Evolutionary conservation across 30 jellyfish, hydroid and myxozoan species (phyloP).

Genomic region (Chrysaora quinquecirrha): DNA sequence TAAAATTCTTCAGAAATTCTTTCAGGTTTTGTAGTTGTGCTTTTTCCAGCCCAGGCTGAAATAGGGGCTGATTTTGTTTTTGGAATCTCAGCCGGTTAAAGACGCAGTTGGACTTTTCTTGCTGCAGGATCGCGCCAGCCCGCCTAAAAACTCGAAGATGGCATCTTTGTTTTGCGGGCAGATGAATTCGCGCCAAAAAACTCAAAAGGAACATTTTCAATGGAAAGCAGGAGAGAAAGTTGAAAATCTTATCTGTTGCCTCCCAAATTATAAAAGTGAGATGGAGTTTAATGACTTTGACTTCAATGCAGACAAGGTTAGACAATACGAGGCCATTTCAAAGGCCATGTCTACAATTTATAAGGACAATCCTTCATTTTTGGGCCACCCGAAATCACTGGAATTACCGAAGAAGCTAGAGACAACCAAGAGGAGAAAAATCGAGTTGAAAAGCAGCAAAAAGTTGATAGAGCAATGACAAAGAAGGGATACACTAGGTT

Average conservation of each 20-base stretch:
- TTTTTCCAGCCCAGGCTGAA: neutral
- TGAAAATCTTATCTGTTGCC: slow-evolving; percentile 13
- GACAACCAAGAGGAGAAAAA: slow-evolving; percentile 12
- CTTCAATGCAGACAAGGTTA: slow-evolving; percentile 40
- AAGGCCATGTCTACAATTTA: slow-evolving; percentile 31
- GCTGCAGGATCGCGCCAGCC: no score
- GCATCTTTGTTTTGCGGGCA: no score
- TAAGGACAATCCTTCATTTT: slow-evolving; percentile 1
- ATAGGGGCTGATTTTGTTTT: neutral
- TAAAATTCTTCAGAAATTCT: no score
- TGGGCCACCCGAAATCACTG: slow-evolving; percentile 36
- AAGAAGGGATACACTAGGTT: slow-evolving; percentile 45
- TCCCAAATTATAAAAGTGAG: slow-evolving; percentile 18
- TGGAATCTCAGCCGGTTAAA: neutral
- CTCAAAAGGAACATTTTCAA: neutral
- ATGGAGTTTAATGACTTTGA: slow-evolving; percentile 30
- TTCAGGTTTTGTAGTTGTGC: no score
- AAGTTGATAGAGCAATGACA: slow-evolving; percentile 39
- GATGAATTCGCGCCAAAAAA: slow-evolving; percentile 28
- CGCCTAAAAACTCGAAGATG: no score
- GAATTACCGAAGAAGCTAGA: slow-evolving; percentile 29
- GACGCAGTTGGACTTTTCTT: no score
- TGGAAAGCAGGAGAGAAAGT: slow-evolving; percentile 5
- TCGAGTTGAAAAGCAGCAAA: slow-evolving; percentile 29
- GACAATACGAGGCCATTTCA: slow-evolving; percentile 24